Evolutionary conservation across 92 coral and sea anemone species (phyloP).

Genomic region (Porites lobata): DNA sequence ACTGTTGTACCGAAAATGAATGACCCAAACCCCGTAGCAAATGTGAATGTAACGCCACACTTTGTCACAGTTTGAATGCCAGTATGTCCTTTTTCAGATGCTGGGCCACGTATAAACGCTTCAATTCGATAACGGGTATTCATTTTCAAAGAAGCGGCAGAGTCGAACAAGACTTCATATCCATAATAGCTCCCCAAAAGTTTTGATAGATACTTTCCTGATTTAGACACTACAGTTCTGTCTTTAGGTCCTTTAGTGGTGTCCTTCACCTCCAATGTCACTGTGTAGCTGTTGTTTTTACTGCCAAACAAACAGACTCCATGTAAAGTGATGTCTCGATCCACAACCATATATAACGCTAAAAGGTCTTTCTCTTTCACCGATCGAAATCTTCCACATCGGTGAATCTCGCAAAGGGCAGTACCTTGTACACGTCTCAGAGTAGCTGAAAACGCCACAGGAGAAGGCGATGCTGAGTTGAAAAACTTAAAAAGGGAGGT

Average conservation of each 20-base stretch:
- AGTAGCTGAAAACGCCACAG: not conserved
- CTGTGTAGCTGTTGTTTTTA: not conserved
- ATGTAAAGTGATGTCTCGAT: not conserved
- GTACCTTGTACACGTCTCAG: not conserved
- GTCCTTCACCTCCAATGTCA: not conserved
- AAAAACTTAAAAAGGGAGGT: not conserved
- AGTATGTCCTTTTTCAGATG: not conserved
- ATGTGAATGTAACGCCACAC: not conserved
- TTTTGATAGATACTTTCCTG: not conserved
- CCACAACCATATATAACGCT: not conserved
- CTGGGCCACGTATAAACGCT: conserved; percentile 33
- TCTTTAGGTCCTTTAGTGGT: no score
- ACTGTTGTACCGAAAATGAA: not conserved
- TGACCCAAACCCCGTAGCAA: not conserved
- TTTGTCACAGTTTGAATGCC: not conserved
- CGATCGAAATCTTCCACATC: not conserved
- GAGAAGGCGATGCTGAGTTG: not conserved
- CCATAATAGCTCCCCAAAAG: conserved; percentile 19
- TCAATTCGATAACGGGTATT: conserved; percentile 15
- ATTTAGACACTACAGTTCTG: not conserved
- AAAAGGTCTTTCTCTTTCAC: not conserved
- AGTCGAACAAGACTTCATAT: conserved; percentile 47
- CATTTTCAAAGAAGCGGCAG: conserved; percentile 27
- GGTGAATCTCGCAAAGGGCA: not conserved
- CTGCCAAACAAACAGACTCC: conserved; percentile 17